Percentiles rank a stretch among this genome's conserved stretches.
Conservation (phyloP, 2,888 invertebrate genomes). For the Pyrgus malvae region DNA sequence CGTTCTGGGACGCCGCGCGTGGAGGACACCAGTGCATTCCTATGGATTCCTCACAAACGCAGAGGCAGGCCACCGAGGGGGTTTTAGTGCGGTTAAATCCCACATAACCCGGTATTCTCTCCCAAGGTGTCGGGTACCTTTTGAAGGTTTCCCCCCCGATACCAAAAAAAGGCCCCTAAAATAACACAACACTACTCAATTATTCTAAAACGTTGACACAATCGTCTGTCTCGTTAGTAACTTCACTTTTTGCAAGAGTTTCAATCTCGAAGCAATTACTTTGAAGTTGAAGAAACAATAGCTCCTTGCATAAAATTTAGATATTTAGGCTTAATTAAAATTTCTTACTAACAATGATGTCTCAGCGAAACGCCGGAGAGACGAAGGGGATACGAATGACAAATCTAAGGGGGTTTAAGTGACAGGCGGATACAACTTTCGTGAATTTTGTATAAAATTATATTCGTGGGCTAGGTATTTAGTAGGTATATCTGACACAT, state of each 20-base stretch:
- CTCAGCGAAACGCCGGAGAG: conserved; percentile 59
- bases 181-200: not conserved
- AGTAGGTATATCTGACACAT: too few species aligned
- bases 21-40: too few species aligned
- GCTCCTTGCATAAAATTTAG: conserved; percentile 27
- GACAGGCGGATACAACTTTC: conserved; percentile 24
- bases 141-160: too few species aligned
- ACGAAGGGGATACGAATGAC: conserved; percentile 56
- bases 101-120: too few species aligned
- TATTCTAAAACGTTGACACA: not conserved
- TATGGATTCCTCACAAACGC: too few species aligned
- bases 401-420: conserved; percentile 40
- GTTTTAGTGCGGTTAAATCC: too few species aligned
- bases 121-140: too few species aligned
- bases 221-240: conserved; percentile 9
- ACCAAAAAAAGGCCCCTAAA: not conserved
- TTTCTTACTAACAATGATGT: conserved; percentile 66
- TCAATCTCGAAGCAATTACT: conserved; percentile 15
- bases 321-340: conserved; percentile 62
- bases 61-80: too few species aligned
- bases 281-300: conserved; percentile 25
- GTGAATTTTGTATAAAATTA: not conserved
- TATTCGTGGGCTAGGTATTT: too few species aligned
- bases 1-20: too few species aligned
- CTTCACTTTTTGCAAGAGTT: conserved; percentile 8